Conservation (phyloP, 2,797 vertebrate genomes). For the Pantherophis vulpinus region DNA sequence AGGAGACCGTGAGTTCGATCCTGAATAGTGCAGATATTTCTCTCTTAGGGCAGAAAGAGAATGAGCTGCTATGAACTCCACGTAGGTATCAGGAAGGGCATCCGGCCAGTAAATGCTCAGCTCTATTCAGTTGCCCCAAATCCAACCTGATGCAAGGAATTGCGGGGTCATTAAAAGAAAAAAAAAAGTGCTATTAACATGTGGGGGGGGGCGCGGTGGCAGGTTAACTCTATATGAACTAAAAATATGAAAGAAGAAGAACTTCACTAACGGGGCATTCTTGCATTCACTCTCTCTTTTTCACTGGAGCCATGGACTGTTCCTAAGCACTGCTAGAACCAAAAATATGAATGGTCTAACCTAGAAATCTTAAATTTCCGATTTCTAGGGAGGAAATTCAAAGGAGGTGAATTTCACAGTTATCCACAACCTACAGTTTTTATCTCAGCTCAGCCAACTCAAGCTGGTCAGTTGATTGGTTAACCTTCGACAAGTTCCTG, state of each 20-base stretch:
- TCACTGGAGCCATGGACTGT: not conserved
- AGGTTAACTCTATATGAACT: not conserved
- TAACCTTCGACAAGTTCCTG: not conserved
- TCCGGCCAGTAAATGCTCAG: not conserved
- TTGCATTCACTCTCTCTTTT: not conserved
- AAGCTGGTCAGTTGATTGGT: not conserved
- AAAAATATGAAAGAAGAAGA: not conserved
- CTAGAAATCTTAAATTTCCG: not conserved
- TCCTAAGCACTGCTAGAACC: not conserved
- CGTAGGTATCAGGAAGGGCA: not conserved
- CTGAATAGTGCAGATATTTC: not conserved
- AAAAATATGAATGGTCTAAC: not conserved
- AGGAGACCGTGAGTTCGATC: not conserved
- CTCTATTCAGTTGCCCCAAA: not conserved
- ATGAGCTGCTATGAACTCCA: not conserved
- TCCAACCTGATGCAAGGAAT: not conserved
- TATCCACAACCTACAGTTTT: not conserved
- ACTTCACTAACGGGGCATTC: not conserved
- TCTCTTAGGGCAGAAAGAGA: not conserved
- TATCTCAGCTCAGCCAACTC: not conserved
- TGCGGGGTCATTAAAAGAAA: not conserved
- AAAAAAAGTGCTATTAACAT: not conserved
- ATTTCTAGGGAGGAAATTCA: not conserved
- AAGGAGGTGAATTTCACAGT: not conserved
- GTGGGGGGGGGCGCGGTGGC: accelerated